A percentile compares a stretch with the other conserved stretches of the same genome.
Conservation (phyloP, 2,113 vertebrate genomes). For the Tichodroma muraria region DNA sequence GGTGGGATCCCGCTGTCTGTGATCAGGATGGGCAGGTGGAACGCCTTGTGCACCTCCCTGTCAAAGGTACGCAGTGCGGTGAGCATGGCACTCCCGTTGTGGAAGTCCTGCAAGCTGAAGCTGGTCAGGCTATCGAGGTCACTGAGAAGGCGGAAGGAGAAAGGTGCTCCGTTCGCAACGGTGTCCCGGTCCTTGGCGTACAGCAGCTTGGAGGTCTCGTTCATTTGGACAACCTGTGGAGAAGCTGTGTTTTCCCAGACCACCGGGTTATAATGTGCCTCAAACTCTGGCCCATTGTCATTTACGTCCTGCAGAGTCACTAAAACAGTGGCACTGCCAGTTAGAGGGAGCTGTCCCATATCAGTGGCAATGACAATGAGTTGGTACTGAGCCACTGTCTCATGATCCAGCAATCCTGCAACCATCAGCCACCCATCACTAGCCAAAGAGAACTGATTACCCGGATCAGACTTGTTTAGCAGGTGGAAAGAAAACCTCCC, state of each 20-base stretch:
- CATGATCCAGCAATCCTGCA: conserved; percentile 76
- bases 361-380: conserved; percentile 80
- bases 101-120: conserved; percentile 81
- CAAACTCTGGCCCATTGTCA: conserved; percentile 86
- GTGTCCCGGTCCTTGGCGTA: conserved; percentile 79
- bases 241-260: conserved; percentile 83
- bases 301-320: conserved; percentile 81
- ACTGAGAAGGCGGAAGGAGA: conserved; percentile 76
- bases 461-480: conserved; percentile 75
- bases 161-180: conserved; percentile 73
- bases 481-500: conserved; percentile 80
- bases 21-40: conserved; percentile 80
- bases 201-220: conserved; percentile 76
- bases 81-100: conserved; percentile 80
- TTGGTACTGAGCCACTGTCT: conserved; percentile 74
- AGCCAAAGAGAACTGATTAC: conserved; percentile 77
- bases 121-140: conserved; percentile 47
- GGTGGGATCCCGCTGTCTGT: conserved; percentile 82
- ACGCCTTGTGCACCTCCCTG: conserved; percentile 79
- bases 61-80: conserved; percentile 78
- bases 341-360: conserved; percentile 74
- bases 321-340: conserved; percentile 77
- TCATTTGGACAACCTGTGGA: conserved; percentile 77
- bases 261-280: conserved; percentile 76
- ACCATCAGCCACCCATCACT: conserved; percentile 79